Evolutionary conservation across 2,888 invertebrate species (phyloP), one percentile per base, ranked within the genome.

Genomic region (Leptopilina syphax): DNA sequence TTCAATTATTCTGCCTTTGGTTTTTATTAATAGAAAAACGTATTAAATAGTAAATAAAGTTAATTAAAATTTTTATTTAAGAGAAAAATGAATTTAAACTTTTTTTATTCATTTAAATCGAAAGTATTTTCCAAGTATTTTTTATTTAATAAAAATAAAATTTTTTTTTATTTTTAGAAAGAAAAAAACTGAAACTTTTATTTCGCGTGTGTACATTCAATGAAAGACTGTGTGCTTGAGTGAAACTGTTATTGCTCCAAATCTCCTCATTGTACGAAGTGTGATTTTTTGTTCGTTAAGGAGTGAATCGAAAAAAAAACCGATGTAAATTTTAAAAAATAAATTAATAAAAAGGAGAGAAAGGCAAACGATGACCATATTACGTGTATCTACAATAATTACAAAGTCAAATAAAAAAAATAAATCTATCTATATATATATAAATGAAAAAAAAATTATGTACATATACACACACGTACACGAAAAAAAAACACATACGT

Each of bases 351-450:
- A 76, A 80, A 66, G 50, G 12, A 50, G 79, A 60, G 80, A 78
- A 80, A 81, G 34, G 83, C 80, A 85, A 84, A 81, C 86, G 86
- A 88, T 86, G 88, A 89, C 89, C 89, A 89, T 89, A 86, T 44
- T 88, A 89, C 86, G 87, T 88, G 88, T 88, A 89, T 89, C 86
- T 88, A 89, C 87, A 85, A 89, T 89, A 89, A 88, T 88, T 85
- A 89, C 87, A 73, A 60, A 60, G 34, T 73, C 73, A 73, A 73
- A 73, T 73, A 81, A 79, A 83, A 81, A 82, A 82, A 80, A 83
- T 81, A 82, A 80, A 83, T 81, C 82, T 83, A 77, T 70, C 44
- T 78, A 57, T 68, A 44, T 68, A 63, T 79, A 66, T 79, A 67
- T 67, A 68, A 77, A 79, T 79, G 57, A 70, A 70, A 8, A 50